Base-by-base conservation (phyloP, 2,113 vertebrate genomes). In the Platanista minor region DNA sequence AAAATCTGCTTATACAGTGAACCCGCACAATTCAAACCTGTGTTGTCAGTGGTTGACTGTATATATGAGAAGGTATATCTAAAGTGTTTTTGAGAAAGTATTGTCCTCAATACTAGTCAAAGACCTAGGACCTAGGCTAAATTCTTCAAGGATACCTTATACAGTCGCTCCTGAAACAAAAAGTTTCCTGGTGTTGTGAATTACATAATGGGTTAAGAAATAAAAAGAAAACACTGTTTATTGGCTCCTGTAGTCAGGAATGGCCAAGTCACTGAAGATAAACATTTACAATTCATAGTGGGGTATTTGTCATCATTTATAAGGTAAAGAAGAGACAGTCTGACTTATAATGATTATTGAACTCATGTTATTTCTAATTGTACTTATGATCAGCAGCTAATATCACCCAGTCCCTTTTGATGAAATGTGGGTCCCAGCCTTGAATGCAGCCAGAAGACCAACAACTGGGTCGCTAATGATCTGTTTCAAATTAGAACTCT, bases 231-330 rank as follows among this genome's bases (percentile, higher is more conserved):
- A 43, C 25, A 33, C 17, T 85, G 15, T 84, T 71, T 88, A 27
- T 64, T 6, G 41, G 54, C n/a, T 59, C 91, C 78, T 46, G 64
- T 92, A 72, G 77, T 62, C 33, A 64, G 57, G 8, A n/a, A 75
- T 93, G 43, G 66, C 82, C 61, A 91, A 95, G 82, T 91, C 41
- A 59, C 78, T 54, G n/a, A 94, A 82, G 88, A 77, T 67, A 92
- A 87, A 81, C 52, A 90, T 93, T 62, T 72, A 27, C 23, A 67
- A 46, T 59, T 78, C 61, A 83, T 64, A 36, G 67, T 54, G 41
- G 64, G n/a, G 43, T 92, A 29, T 93, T 96, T 80, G 57, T 7
- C 17, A 54, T 80, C 67, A 46, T 71, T 78, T 77, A 33, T 96
- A 77, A 90, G 61, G 54, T n/a, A 64, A 33, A 92, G 41, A 87